Conservation (phyloP, 30 jellyfish, hydroid and myxozoan genomes). For the Pelagia noctiluca region DNA sequence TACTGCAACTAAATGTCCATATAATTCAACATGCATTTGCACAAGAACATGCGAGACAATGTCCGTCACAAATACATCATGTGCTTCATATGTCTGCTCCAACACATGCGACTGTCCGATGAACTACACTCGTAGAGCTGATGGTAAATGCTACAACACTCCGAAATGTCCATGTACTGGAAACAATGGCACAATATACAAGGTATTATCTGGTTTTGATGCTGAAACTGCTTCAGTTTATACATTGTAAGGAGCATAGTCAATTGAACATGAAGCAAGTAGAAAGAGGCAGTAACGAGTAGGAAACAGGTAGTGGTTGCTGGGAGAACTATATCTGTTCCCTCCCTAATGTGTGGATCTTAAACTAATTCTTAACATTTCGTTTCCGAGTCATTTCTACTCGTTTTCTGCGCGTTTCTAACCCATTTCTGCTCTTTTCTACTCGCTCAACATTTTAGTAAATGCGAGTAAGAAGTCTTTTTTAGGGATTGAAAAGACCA, state of each 20-base stretch:
- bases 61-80: slow-evolving; percentile 51
- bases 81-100: slow-evolving; percentile 46
- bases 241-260: neutral
- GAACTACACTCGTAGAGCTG: slow-evolving; percentile 27
- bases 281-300: no score
- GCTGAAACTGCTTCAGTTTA: neutral
- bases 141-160: slow-evolving; percentile 67
- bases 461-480: no score
- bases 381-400: no score
- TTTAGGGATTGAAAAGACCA: no score
- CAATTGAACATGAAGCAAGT: neutral
- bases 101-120: slow-evolving; percentile 70
- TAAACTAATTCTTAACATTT: no score
- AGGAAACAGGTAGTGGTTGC: no score
- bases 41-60: slow-evolving; percentile 76
- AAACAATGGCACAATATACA: slow-evolving; percentile 43
- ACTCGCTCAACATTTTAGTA: no score
- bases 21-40: slow-evolving; percentile 67
- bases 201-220: slow-evolving; percentile 6
- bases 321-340: no score
- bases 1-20: slow-evolving; percentile 62
- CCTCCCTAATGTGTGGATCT: no score
- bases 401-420: no score
- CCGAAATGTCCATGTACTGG: slow-evolving; percentile 80
- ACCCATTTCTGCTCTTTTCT: no score